A percentile compares a stretch with the other conserved stretches of the same genome.
Evolutionary conservation across 2,797 vertebrate genomes (phyloP).

Genomic region (Coluber constrictor): DNA sequence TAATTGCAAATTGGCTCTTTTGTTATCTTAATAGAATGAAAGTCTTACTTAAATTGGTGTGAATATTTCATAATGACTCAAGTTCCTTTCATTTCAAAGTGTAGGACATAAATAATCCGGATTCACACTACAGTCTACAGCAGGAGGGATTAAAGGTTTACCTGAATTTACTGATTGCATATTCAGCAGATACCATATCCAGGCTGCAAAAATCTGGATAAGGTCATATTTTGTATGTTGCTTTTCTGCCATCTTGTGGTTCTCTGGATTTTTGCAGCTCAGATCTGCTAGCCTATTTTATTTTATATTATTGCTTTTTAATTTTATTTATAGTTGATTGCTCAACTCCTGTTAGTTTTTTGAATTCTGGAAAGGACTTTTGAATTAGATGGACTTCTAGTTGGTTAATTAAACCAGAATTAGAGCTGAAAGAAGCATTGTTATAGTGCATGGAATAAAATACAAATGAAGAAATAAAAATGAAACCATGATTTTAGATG

Average conservation of each 20-base stretch:
- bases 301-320: neutral
- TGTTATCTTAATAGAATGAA: neutral
- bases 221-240: neutral
- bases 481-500: neutral
- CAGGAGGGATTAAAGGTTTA: neutral
- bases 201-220: neutral
- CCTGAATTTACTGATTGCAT: neutral
- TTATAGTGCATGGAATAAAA: neutral
- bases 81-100: neutral
- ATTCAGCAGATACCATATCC: neutral
- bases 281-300: neutral
- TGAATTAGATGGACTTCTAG: neutral
- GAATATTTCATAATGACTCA: neutral
- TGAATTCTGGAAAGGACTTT: neutral
- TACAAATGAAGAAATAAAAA: neutral
- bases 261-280: neutral
- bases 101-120: neutral
- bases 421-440: neutral
- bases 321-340: neutral
- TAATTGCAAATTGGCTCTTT: slow-evolving; percentile 4
- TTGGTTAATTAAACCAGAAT: neutral
- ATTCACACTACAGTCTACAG: neutral
- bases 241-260: neutral
- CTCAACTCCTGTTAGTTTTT: neutral
- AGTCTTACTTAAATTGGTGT: neutral